Evolutionary conservation across 92 coral and sea anemone genomes (phyloP), one percentile per base, ranked within the genome.

Genomic region (Bergia sp.): DNA sequence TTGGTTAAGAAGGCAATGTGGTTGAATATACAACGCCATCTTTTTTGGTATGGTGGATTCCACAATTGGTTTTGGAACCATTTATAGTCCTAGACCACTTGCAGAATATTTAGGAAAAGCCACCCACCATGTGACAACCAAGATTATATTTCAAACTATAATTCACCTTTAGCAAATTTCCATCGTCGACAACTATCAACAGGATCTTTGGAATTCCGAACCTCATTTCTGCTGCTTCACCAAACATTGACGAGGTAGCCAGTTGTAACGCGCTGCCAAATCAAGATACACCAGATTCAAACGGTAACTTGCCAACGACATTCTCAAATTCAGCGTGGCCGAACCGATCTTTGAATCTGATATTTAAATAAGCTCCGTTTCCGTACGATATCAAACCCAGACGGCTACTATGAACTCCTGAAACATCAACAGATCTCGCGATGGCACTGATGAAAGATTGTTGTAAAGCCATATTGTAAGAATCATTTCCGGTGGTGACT

Each of bases 341-440:
- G 41, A 79, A 79, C n/a, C 44, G 82, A 45, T 79, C 82, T 47
- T 45, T 45, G 7, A 79, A 47, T 4, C 82, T 47, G 40, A 79
- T 43, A 18, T 79, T 79, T 79, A 49, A 7, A 2, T 45, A 79
- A 29, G 82, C 82, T 49, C 66, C 82, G 16, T 49, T 1, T 2
- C 39, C 82, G 66, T 79, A 79, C 20, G 82, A 79, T 7, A 79
- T 49, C 23, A 79, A 79, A 79, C 67, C 82, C 39, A 80, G 50
- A 61, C 85, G 85, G 73, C 71, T 80, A 2, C 85, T 55, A 15
- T 80, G 85, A 37, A 37, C 67, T 55, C 50, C 73, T 12, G 85
- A 53, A 39, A 55, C 71, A 37, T 80, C 73, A 1, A 80, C 21
- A 55, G 85, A 47, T 61, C 42, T 80, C 44, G 85, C 73, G 43